These are phyloP conservation scores for Heliconius aoede DNA, from an alignment of 2,888 invertebrate genomes.

Conservation along the genomic window DNA sequence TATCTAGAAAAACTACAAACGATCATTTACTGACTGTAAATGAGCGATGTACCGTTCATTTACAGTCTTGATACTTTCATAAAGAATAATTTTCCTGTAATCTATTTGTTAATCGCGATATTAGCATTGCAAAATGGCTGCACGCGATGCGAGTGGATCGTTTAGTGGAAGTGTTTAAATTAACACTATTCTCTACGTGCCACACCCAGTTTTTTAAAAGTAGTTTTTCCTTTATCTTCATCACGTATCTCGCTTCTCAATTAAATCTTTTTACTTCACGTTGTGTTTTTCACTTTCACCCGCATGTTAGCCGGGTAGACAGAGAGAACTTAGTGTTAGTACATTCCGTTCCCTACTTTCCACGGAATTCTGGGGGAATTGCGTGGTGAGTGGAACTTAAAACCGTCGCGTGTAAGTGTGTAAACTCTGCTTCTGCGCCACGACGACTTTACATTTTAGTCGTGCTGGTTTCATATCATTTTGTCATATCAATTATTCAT, in stretches of 20 bases:
- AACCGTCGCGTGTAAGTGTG: too few species aligned
- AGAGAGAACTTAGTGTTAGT: too few species aligned
- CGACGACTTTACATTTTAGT: too few species aligned
- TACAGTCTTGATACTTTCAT: background rate
- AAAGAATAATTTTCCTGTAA: conserved; percentile 3
- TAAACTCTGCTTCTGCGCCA: too few species aligned
- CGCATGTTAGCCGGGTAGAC: too few species aligned
- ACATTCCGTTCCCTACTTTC: too few species aligned
- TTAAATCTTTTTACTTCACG: too few species aligned
- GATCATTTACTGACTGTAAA: background rate
- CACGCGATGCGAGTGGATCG: conserved; percentile 13
- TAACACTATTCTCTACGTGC: background rate
- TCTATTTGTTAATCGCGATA: background rate
- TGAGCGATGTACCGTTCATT: background rate
- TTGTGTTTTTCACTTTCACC: too few species aligned
- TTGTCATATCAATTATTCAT: background rate
- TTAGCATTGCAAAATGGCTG: conserved; percentile 14
- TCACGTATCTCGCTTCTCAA: too few species aligned
- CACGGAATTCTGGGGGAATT: too few species aligned
- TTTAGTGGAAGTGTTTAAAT: conserved; percentile 7
- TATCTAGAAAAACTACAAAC: background rate
- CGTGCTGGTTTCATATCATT: too few species aligned
- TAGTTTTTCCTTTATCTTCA: background rate
- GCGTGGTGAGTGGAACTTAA: too few species aligned
- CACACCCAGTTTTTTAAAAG: background rate